phyloP scores from a whole-genome alignment of 1,140 invertebrate genomes.

The Ectropis grisescens region DNA sequence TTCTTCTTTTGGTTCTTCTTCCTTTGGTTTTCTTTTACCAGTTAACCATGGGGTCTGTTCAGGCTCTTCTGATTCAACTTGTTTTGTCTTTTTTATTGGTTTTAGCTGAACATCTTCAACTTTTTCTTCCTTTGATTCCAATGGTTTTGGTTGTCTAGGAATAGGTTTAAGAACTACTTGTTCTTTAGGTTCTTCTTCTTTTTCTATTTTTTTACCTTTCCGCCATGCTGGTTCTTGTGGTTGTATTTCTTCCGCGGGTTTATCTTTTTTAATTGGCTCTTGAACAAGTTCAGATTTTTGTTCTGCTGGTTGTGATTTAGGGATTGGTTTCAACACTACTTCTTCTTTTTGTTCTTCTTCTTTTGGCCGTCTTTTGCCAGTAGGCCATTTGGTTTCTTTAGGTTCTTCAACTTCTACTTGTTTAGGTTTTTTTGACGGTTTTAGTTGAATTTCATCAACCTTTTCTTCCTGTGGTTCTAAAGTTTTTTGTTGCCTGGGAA shows the following conservation, averaged over 20 bases:
- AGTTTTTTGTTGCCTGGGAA: slow-evolving; percentile 3
- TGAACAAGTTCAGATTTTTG: slow-evolving; percentile 14
- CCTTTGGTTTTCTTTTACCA: slow-evolving; percentile 33
- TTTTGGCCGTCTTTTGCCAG: slow-evolving; percentile 31
- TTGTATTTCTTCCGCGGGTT: slow-evolving; percentile 6
- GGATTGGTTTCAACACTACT: slow-evolving; percentile 8
- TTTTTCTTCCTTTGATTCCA: slow-evolving; percentile 14
- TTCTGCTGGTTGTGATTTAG: slow-evolving; percentile 14
- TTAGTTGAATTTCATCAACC: slow-evolving; percentile 4
- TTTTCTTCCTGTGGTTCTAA: neutral
- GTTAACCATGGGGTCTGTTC: slow-evolving; percentile 7
- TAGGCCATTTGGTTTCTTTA: slow-evolving; percentile 5
- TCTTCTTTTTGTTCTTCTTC: slow-evolving; percentile 21
- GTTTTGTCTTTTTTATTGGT: slow-evolving; percentile 28
- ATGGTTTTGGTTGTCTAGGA: slow-evolving; percentile 6
- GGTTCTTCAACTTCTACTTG: slow-evolving; percentile 9
- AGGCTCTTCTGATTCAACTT: slow-evolving; percentile 20
- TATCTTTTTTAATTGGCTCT: slow-evolving; percentile 13
- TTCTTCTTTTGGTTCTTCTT: slow-evolving; percentile 61
- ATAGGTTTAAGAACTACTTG: slow-evolving; percentile 17
- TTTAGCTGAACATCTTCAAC: slow-evolving; percentile 31
- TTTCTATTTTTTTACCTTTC: slow-evolving; percentile 10
- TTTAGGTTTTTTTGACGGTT: slow-evolving; percentile 6
- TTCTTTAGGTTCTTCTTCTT: slow-evolving; percentile 16
- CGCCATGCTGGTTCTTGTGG: slow-evolving; percentile 20